phyloP scores from a whole-genome alignment of 2,797 vertebrate species.

The Lacerta agilis region DNA sequence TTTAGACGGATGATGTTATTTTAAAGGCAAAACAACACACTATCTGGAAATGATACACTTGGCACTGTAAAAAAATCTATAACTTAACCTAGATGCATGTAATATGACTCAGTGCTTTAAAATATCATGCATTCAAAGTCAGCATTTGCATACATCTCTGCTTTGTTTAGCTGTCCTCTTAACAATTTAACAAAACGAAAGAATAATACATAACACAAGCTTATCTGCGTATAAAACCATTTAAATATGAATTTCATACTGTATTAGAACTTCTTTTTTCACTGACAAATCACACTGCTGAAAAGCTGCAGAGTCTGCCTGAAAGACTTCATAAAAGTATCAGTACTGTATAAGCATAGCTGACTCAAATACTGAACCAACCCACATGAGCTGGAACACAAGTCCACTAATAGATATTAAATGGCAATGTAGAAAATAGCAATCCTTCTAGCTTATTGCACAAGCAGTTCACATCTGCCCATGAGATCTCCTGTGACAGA shows the following conservation, averaged over 20 bases:
- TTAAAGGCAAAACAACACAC: constrained; percentile 6
- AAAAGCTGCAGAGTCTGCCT: constrained; percentile 47
- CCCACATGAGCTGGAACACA: not conserved
- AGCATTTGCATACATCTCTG: constrained; percentile 71
- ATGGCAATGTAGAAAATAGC: constrained; percentile 47
- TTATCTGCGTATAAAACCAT: constrained; percentile 23
- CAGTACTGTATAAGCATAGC: not conserved
- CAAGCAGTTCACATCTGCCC: constrained; percentile 37
- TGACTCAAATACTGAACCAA: not conserved
- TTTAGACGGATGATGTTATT: not conserved
- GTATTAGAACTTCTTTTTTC: not conserved
- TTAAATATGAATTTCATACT: not conserved
- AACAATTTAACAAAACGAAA: constrained; percentile 73
- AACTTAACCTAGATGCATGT: constrained; percentile 24
- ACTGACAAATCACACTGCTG: not conserved
- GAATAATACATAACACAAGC: constrained; percentile 57
- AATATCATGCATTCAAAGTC: constrained; percentile 50
- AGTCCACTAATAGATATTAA: constrained; percentile 34
- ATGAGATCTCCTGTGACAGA: constrained; percentile 24
- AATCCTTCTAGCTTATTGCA: constrained; percentile 36
- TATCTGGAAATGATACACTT: constrained; percentile 2
- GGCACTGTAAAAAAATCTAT: constrained; percentile 17
- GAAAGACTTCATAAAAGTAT: constrained; percentile 38
- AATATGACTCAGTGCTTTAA: constrained; percentile 60
- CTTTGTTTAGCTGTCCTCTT: constrained; percentile 63